phyloP scores from a whole-genome alignment of 1,140 invertebrate species.

The Littorina saxatilis region DNA sequence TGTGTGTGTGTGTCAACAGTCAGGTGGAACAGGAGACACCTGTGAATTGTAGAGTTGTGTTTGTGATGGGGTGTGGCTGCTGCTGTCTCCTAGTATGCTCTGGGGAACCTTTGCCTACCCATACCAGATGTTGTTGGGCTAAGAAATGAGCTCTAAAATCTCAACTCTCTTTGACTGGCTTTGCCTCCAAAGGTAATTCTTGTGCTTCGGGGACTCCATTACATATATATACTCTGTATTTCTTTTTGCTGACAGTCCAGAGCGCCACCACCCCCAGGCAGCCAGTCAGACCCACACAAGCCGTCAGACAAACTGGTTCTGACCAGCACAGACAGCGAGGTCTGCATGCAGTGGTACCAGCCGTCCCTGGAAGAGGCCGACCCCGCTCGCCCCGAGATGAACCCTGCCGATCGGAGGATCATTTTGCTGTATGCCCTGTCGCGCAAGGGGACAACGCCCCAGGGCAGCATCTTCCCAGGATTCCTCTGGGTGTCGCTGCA shows the following conservation, averaged over 20 bases:
- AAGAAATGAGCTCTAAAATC: no score
- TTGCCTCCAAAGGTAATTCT: no score
- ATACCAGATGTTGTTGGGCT: no score
- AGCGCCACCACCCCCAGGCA: slow-evolving; percentile 58
- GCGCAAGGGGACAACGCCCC: slow-evolving; percentile 45
- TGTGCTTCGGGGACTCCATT: no score
- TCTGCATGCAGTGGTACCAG: slow-evolving; percentile 68
- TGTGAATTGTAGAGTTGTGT: no score
- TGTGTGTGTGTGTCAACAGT: no score
- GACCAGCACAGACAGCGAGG: slow-evolving; percentile 57
- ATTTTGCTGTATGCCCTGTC: slow-evolving; percentile 63
- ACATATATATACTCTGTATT: no score
- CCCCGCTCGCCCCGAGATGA: slow-evolving; percentile 51
- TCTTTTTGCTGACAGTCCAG: slow-evolving; percentile 22
- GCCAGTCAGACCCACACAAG: slow-evolving; percentile 43
- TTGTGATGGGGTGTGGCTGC: no score
- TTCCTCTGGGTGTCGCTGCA: slow-evolving; percentile 66
- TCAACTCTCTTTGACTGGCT: no score
- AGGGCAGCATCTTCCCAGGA: slow-evolving; percentile 37
- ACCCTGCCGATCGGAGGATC: slow-evolving; percentile 54
- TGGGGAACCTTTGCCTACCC: no score
- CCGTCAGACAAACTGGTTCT: slow-evolving; percentile 58
- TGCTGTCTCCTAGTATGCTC: no score
- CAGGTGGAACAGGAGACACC: no score
- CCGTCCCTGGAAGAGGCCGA: slow-evolving; percentile 65